Evolutionary conservation across 2,113 vertebrate species (phyloP).

Genomic region (Phocoena phocoena): DNA sequence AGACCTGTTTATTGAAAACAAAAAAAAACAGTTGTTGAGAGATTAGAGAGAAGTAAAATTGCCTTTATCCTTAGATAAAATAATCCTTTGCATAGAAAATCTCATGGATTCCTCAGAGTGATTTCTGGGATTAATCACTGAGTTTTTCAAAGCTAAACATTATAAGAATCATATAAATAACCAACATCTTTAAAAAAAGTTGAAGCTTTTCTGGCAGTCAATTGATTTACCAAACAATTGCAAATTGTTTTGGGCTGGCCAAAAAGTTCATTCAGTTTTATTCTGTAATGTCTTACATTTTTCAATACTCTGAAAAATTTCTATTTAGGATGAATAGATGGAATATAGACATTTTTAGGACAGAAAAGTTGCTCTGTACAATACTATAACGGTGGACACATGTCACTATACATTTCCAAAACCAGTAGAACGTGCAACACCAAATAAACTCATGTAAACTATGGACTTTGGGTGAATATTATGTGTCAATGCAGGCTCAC

Average conservation of each 20-base stretch:
- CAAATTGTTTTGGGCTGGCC: not conserved
- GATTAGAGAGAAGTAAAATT: not conserved
- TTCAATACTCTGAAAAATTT: not conserved
- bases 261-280: too few relatives aligned
- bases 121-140: not conserved
- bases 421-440: accelerated
- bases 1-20: not conserved
- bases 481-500: not conserved
- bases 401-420: not conserved
- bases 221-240: not conserved
- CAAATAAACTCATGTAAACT: not conserved
- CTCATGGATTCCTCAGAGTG: not conserved
- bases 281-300: too few relatives aligned
- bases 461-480: accelerated
- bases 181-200: not conserved
- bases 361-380: not conserved
- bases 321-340: not conserved
- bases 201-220: not conserved
- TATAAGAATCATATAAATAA: not conserved
- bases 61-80: not conserved
- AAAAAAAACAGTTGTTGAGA: not conserved
- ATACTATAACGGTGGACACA: not conserved
- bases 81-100: not conserved
- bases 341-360: not conserved
- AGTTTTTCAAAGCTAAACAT: not conserved